Evolutionary conservation across 2,797 vertebrate species (phyloP).

Genomic region (Paratrypauchen microcephalus): DNA sequence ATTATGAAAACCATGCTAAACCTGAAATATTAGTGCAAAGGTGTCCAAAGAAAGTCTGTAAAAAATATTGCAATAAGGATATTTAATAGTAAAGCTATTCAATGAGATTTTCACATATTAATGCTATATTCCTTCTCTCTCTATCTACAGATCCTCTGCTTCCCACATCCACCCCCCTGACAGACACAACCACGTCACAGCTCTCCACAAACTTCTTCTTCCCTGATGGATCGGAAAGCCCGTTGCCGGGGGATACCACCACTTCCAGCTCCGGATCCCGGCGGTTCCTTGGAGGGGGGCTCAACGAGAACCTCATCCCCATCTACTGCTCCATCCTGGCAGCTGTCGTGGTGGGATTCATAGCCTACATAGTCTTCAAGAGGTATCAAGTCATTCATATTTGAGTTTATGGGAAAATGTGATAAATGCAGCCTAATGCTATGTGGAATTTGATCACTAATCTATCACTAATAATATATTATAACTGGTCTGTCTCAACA

Average conservation of each 20-base stretch:
- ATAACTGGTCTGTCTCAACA: no score
- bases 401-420: background rate
- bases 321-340: slow-evolving; percentile 98
- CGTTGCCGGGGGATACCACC: slow-evolving; percentile 70
- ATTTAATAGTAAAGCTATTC: background rate
- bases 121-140: slow-evolving; percentile 9
- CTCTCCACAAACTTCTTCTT: slow-evolving; percentile 53
- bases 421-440: background rate
- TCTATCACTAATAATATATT: no score
- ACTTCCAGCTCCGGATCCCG: slow-evolving; percentile 84
- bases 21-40: background rate
- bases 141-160: slow-evolving; percentile 66
- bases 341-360: slow-evolving; percentile 88
- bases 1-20: no score
- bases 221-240: slow-evolving; percentile 54
- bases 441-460: background rate
- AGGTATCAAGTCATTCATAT: slow-evolving; percentile 73
- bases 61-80: background rate
- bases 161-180: slow-evolving; percentile 41
- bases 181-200: slow-evolving; percentile 24
- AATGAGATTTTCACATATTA: background rate
- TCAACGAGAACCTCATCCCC: slow-evolving; percentile 92
- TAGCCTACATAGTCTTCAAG: slow-evolving; percentile 93
- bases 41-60: background rate
- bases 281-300: slow-evolving; percentile 80